phyloP scores from a whole-genome alignment of 2,113 vertebrate genomes.

The Coryphaenoides rupestris region DNA sequence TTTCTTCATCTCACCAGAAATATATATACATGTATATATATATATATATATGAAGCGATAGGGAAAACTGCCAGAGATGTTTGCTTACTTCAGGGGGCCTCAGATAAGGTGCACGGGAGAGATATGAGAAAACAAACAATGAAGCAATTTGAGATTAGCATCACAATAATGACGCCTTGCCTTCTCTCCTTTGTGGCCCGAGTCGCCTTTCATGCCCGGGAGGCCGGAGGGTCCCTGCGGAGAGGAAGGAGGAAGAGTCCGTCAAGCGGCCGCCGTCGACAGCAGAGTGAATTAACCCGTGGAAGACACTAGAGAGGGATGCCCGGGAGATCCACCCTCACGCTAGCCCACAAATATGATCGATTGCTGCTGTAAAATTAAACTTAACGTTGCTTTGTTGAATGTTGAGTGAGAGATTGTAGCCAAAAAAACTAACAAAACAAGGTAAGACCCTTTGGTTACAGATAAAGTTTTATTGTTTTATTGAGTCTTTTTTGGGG shows the following conservation, averaged over 20 bases:
- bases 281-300: constrained; percentile 18
- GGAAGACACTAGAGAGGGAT: constrained; percentile 4
- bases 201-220: constrained; percentile 93
- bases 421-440: too few relatives aligned
- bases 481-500: too few relatives aligned
- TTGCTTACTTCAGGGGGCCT: constrained; percentile 39
- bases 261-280: neutral
- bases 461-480: too few relatives aligned
- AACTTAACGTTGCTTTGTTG: too few relatives aligned
- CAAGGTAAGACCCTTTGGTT: too few relatives aligned
- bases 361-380: too few relatives aligned
- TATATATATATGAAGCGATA: neutral
- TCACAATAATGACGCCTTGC: constrained; percentile 68
- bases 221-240: constrained; percentile 91
- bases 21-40: too few relatives aligned
- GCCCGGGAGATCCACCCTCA: too few relatives aligned
- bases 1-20: constrained; percentile 19
- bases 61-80: constrained; percentile 18
- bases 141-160: constrained; percentile 55
- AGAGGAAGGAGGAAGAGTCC: constrained; percentile 12
- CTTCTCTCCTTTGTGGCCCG: constrained; percentile 95
- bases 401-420: too few relatives aligned
- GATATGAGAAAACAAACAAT: constrained; percentile 50
- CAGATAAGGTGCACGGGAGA: constrained; percentile 41
- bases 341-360: too few relatives aligned